phyloP scores from a whole-genome alignment of 2,113 vertebrate genomes.

The Crocuta crocuta region DNA sequence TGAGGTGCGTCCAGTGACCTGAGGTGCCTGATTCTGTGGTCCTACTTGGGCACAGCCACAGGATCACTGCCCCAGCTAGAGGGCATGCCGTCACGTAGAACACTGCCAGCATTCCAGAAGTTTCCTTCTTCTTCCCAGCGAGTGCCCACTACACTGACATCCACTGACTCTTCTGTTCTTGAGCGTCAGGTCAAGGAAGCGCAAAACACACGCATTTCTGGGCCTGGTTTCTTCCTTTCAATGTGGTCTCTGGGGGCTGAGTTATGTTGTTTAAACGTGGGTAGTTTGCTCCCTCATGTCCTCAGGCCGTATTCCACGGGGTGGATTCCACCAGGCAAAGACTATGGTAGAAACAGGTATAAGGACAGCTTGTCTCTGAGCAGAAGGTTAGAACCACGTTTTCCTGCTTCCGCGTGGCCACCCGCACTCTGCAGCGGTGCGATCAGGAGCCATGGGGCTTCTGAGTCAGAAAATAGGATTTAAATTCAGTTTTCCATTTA shows the following conservation, averaged over 20 bases:
- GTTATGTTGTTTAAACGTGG: rapidly evolving
- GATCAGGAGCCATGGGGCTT: neutral
- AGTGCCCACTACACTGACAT: rapidly evolving
- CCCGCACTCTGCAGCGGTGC: rapidly evolving
- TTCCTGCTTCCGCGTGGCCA: neutral
- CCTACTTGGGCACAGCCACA: rapidly evolving
- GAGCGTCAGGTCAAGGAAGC: rapidly evolving
- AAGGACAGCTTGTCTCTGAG: rapidly evolving
- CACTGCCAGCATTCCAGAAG: neutral
- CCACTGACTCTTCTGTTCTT: rapidly evolving
- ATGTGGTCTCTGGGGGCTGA: neutral
- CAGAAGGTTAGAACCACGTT: neutral
- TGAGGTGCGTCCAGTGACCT: too few relatives aligned
- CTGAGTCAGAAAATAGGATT: neutral
- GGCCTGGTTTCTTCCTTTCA: neutral
- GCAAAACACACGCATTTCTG: rapidly evolving
- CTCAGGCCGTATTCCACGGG: rapidly evolving
- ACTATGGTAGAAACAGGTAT: rapidly evolving
- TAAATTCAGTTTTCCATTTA: neutral
- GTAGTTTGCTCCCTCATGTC: neutral
- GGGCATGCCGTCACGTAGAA: neutral
- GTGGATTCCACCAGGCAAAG: neutral
- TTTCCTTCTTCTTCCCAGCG: neutral
- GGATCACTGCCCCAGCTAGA: neutral
- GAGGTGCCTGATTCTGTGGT: rapidly evolving